Percentiles rank a stretch among this genome's conserved stretches.
These are phyloP conservation scores for Eupsilia transversa DNA, from an alignment of 2,888 invertebrate genomes.

Conservation along the genomic window DNA sequence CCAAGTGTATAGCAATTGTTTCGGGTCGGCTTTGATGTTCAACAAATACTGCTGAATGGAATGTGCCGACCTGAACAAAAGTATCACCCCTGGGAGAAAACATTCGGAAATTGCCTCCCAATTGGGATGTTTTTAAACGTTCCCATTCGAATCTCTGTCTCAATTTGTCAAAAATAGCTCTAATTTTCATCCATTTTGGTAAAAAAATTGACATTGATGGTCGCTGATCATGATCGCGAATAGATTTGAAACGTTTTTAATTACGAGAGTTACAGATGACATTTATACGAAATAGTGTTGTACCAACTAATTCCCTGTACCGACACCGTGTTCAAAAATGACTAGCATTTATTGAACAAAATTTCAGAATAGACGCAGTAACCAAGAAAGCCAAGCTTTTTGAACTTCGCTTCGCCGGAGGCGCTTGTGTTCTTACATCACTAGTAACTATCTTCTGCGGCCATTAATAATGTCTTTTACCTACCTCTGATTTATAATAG, in stretches of 20 bases:
- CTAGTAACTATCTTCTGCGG: neutral
- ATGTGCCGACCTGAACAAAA: neutral
- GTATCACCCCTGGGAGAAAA: neutral
- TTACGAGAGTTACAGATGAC: neutral
- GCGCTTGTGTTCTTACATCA: neutral
- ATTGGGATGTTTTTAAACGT: no score
- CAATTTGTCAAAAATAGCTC: no score
- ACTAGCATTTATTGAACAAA: slow-evolving; percentile 1
- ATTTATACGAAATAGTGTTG: neutral
- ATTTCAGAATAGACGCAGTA: neutral
- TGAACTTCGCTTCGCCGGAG: neutral
- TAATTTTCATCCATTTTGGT: no score
- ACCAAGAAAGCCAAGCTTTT: neutral
- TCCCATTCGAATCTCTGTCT: no score
- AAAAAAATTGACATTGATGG: no score
- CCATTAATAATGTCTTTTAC: neutral
- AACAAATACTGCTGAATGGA: neutral
- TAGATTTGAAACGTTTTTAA: no score
- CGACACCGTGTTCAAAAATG: neutral
- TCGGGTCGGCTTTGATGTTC: neutral
- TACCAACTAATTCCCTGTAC: neutral
- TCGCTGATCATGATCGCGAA: no score
- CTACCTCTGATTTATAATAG: neutral
- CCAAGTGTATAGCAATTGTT: neutral
- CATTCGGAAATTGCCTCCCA: no score